phyloP scores from a whole-genome alignment of 92 coral and sea anemone species.

The Diadumene lineata region DNA sequence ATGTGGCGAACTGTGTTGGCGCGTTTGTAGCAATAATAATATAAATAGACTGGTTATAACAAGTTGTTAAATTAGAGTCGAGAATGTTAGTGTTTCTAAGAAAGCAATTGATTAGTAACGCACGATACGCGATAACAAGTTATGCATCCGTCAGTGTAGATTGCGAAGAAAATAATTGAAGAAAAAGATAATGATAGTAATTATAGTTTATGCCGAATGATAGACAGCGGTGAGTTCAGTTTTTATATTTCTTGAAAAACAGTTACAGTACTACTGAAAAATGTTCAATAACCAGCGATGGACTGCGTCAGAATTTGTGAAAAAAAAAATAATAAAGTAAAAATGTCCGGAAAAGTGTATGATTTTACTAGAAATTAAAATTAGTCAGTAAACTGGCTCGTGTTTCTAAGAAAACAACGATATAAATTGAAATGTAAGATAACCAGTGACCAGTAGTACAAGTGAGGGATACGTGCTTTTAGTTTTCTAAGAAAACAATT shows the following conservation, averaged over 20 bases:
- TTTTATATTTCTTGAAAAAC: no score
- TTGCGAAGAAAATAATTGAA: no score
- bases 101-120: background rate
- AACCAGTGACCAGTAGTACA: background rate
- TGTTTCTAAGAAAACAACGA: background rate
- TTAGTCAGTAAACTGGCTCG: background rate
- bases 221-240: no score
- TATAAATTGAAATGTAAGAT: background rate
- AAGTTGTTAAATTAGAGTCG: background rate
- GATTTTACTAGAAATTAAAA: background rate
- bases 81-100: background rate
- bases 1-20: background rate
- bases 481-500: background rate
- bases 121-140: background rate
- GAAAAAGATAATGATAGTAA: no score
- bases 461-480: background rate
- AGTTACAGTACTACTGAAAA: no score
- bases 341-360: background rate
- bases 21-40: background rate
- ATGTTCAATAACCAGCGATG: no score
- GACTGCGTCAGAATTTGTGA: no score
- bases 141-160: background rate
- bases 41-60: background rate
- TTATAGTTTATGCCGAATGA: no score
- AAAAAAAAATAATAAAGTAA: no score